Base-by-base conservation (phyloP, 2,888 invertebrate species). In the Idaea aversata region DNA sequence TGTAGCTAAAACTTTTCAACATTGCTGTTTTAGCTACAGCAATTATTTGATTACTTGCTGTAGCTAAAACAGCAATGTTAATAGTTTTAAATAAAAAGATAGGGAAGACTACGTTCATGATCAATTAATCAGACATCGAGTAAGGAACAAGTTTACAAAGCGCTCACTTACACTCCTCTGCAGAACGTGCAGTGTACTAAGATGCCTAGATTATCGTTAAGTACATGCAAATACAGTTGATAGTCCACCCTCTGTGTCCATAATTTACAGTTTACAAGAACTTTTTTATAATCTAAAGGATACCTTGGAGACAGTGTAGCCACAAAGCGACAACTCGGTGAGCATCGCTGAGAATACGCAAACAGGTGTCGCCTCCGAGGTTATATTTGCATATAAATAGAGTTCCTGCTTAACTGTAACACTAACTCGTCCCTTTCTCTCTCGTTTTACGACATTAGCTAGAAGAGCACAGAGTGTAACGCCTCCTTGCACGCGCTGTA, bases 381-480 rank as follows among this genome's bases (percentile, higher is more conserved):
- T 87, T 91, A 89, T 92, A 92, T 93, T 93, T 92, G 93, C 93
- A 93, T 93, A 92, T 93, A 93, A 92, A 93, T 93, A 92, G 93
- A 93, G 92, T 92, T 91, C 92, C 92, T 91, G 91, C 91, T 91
- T 92, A 93, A 93, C 93, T 92, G 92, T 93, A 93, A 87, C 91
- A 88, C 85, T 82, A 80, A 73, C 83, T 83, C 82, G 88, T 92
- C 91, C 88, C 88, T 89, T 86, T 91, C 90, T 83, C 86, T 85
- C 91, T 79, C 82, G 78, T 79, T 82, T 75, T 73, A 75, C 73
- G 77, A 74, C 76, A 77, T 79, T 80, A 71, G 90, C 80, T 85
- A 88, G 90, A 90, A 80, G 79, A 88, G 90, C 76, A 80, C 86
- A 81, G 86, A 84, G 78, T 79, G 84, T 82, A 81, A 84, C 87